A percentile compares a stretch with the other conserved stretches of the same genome.
These are phyloP conservation scores for Excalfactoria chinensis DNA, from an alignment of 2,113 vertebrate species.

Conservation along the genomic window DNA sequence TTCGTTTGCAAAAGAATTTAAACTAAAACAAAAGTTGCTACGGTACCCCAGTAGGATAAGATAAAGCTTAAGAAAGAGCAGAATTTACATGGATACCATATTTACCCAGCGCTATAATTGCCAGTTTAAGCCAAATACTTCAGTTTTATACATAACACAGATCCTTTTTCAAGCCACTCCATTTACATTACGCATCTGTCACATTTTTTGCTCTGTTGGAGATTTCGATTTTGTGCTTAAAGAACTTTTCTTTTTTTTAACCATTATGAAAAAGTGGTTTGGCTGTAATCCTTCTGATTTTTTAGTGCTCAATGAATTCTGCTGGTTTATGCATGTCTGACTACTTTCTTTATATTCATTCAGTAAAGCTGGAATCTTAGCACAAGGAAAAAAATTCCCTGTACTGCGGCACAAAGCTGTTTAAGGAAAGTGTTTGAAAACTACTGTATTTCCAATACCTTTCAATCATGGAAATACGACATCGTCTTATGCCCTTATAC, in stretches of 20 bases:
- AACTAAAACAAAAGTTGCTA: background rate
- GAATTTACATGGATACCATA: background rate
- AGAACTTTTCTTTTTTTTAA: background rate
- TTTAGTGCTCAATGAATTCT: background rate
- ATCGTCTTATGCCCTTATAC: background rate
- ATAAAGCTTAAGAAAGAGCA: background rate
- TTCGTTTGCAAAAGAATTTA: background rate
- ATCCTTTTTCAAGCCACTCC: background rate
- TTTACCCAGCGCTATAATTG: background rate
- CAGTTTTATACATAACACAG: background rate
- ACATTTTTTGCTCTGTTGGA: background rate
- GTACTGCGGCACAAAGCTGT: background rate
- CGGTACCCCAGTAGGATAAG: background rate
- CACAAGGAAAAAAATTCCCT: background rate
- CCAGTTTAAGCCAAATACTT: background rate
- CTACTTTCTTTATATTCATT: background rate
- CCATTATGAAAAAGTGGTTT: background rate
- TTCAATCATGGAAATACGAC: background rate
- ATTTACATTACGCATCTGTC: background rate
- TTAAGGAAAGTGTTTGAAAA: background rate
- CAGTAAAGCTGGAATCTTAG: background rate
- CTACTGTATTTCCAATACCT: background rate
- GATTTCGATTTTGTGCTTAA: background rate
- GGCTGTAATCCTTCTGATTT: background rate
- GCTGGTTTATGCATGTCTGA: background rate